Evolutionary conservation across 2,888 invertebrate species (phyloP).

Genomic region (Boloria euphrosyne): DNA sequence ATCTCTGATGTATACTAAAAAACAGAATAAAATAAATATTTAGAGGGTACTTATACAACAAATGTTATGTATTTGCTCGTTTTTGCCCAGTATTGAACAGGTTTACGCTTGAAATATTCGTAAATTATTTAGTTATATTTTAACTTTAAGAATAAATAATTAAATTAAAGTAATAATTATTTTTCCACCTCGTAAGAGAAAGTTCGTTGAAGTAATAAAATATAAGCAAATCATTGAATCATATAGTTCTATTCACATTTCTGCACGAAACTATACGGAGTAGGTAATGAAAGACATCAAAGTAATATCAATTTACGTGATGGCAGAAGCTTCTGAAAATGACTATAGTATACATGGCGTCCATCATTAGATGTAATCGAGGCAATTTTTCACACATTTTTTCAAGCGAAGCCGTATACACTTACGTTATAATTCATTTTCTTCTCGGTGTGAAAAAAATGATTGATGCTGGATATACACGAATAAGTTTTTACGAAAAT

Average conservation of each 20-base stretch:
- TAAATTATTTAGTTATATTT: no score
- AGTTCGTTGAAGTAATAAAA: no score
- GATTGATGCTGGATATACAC: slow-evolving; percentile 67
- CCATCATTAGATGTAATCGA: slow-evolving; percentile 68
- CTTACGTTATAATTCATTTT: slow-evolving; percentile 67
- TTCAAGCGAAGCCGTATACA: slow-evolving; percentile 62
- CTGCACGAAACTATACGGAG: slow-evolving; percentile 44
- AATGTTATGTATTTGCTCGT: no score
- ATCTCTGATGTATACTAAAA: no score
- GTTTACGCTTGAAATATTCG: no score
- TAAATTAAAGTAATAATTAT: no score
- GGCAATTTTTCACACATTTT: slow-evolving; percentile 76
- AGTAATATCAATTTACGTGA: slow-evolving; percentile 56
- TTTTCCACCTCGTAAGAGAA: no score
- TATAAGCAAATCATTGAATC: no score
- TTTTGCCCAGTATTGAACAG: no score
- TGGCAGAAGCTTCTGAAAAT: slow-evolving; percentile 58
- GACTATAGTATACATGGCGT: slow-evolving; percentile 49
- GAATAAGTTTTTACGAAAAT: slow-evolving; percentile 60
- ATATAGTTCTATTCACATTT: slow-evolving; percentile 33
- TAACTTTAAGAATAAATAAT: no score
- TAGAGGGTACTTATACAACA: no score
- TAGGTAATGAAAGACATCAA: slow-evolving; percentile 52
- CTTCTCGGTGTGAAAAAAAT: slow-evolving; percentile 65
- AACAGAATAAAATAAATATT: no score